Base-by-base conservation (phyloP, 2,888 invertebrate genomes). In the Cataglyphis livida region DNA sequence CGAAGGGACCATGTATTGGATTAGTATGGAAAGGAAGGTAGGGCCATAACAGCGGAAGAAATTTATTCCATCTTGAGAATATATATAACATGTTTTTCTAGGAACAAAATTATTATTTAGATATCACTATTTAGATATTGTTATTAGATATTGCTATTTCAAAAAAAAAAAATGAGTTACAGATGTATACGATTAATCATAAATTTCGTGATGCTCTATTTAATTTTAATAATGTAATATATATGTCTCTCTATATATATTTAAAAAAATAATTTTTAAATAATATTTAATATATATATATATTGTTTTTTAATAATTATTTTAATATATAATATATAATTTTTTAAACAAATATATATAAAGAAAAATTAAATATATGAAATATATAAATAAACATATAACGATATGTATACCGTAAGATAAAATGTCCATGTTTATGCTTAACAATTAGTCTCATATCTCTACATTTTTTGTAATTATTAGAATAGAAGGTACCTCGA, bases 1-100 rank as follows among this genome's bases (percentile, higher is more conserved):
- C 82, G 66, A 6, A 57, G n/a, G 51, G 48, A 51, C 15, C 35
- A n/a, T 12, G 25, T 7, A 65, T 65, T 64, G 35, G 15, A 15
- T 75, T 76, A 65, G 38, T 12, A 25, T 25, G 35, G 12, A 18
- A 32, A 21, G 12, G 3, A n/a, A 44, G 18, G 21, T 15, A 38
- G 38, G 9, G 35, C 3, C 7, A 3, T 15, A 51, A n/a, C n/a
- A 44, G 10, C 5, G 6, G 5, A 9, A 12, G 9, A 35, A 1
- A 9, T 48, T n/a, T 76, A 65, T 65, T 76, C 15, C 10, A 0
- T 38, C 1, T 35, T 54, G 28, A 4, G 5, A 35, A 75, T 64
- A 25, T 25, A 59, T 12, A 18, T 48, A 51, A n/a, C 7, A n/a
- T 7, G 44, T 44, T 61, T 41, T 61, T 1, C 5, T 4, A 15